phyloP scores from a whole-genome alignment of 2,113 vertebrate species.

The Aegotheles bennettii region DNA sequence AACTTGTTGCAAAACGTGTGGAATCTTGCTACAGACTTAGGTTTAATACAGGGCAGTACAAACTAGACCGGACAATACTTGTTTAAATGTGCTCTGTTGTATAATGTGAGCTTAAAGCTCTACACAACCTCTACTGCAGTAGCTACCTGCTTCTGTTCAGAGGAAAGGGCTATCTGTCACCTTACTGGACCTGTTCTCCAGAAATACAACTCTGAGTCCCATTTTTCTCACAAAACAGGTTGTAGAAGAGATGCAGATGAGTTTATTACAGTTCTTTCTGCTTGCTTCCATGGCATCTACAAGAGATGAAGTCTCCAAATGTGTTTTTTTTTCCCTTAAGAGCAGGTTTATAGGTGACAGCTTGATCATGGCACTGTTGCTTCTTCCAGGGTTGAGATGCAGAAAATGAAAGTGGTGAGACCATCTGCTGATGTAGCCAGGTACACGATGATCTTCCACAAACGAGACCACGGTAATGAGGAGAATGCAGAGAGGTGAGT shows the following conservation, averaged over 20 bases:
- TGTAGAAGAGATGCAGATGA: neutral
- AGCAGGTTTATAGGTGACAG: neutral
- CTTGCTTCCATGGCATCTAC: neutral
- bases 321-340: neutral
- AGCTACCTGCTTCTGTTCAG: neutral
- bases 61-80: neutral
- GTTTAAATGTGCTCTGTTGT: neutral
- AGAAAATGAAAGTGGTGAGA: slow-evolving; percentile 86
- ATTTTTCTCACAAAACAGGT: neutral
- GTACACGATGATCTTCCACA: slow-evolving; percentile 97
- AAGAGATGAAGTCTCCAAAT: neutral
- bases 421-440: slow-evolving; percentile 81
- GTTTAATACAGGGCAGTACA: neutral
- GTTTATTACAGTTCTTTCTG: neutral
- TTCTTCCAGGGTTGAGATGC: slow-evolving; percentile 83
- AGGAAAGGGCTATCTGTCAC: neutral
- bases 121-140: neutral
- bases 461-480: slow-evolving; percentile 88
- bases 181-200: neutral
- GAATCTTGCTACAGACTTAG: neutral
- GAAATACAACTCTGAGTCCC: neutral
- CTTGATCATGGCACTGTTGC: neutral
- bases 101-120: neutral
- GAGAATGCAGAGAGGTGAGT: slow-evolving; percentile 85
- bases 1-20: neutral